Evolutionary conservation across 1,140 invertebrate genomes (phyloP), one percentile per base, ranked within the genome.

Genomic region (Penaeus vannamei): DNA sequence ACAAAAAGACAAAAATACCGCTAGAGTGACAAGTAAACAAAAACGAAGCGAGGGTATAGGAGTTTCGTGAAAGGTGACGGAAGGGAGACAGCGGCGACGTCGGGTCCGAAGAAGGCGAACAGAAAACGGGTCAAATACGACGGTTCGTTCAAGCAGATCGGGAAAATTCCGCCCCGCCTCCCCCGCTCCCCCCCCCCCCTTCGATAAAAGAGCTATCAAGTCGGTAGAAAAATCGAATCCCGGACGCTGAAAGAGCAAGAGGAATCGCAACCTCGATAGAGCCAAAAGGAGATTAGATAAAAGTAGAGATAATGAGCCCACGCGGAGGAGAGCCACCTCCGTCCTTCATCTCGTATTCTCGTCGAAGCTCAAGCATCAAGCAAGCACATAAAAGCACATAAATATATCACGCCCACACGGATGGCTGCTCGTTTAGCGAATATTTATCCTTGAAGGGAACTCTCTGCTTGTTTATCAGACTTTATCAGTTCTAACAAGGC

Each of bases 321-420:
- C 83, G 81, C 53, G 53, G 17, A 53, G 53, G 12, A 53, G 53
- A 17, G 53, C 53, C 53, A 53, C 12, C 53, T 14, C 53, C 53
- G 53, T 53, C 53, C 53, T 53, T 53, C 53, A 89, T 89, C 69
- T 61, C 84, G 84, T 72, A 64, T 77, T 77, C 36, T 77, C 76
- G 82, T 69, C 66, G 69, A 72, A 66, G 79, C 60, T 17, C 36
- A 53, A 61, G 72, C 80, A 72, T 87, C 79, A 87, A 26, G 86
- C 86, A 87, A 83, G 86, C 86, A 83, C 79, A 87, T 87, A 83
- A 83, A 83, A 64, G 79, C 19, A 29, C 62, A 69, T 87, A 83
- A 87, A 87, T 62, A 81, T 87, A 83, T 87, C 86, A 69, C 32
- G 29, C 64, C 17, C 53, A 53, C 53, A 53, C 53, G 53, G 53